Evolutionary conservation across 2,113 vertebrate species (phyloP).

Genomic region (Neotragus moschatus): DNA sequence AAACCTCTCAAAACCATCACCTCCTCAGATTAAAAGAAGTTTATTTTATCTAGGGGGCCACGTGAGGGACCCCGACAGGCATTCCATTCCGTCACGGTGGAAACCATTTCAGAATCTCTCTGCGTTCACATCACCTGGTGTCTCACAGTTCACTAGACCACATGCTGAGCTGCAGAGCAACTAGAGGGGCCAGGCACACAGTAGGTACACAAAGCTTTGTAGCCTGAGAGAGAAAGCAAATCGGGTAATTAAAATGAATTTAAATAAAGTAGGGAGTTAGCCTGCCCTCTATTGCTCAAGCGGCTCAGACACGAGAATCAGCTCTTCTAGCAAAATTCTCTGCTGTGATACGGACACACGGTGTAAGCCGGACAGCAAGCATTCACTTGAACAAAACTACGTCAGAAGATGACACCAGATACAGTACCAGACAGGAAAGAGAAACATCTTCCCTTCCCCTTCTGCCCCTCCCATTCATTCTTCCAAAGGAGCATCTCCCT

Average conservation of each 20-base stretch:
- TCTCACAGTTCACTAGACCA: not conserved
- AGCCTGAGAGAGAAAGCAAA: not conserved
- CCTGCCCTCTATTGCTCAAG: not conserved
- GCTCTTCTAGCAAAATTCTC: not conserved
- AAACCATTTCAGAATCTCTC: not conserved
- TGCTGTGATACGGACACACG: not conserved
- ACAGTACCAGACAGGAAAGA: not conserved
- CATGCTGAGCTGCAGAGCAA: not conserved
- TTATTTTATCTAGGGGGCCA: not conserved
- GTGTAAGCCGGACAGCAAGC: not conserved
- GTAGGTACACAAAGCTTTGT: not conserved
- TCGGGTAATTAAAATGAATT: not conserved
- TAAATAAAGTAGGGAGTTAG: not conserved
- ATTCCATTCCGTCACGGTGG: not conserved
- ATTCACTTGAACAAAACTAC: constrained; percentile 6
- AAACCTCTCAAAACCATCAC: not conserved
- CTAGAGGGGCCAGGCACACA: not conserved
- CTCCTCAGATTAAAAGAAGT: not conserved
- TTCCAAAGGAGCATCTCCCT: not conserved
- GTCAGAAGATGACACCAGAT: not conserved
- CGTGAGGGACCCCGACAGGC: not conserved
- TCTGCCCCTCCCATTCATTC: not conserved
- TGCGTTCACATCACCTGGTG: not conserved
- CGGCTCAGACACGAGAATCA: not conserved
- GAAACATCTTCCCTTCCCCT: not conserved